These are phyloP conservation scores for Pitangus sulphuratus DNA, from an alignment of 2,797 vertebrate genomes.

Conservation along the genomic window DNA sequence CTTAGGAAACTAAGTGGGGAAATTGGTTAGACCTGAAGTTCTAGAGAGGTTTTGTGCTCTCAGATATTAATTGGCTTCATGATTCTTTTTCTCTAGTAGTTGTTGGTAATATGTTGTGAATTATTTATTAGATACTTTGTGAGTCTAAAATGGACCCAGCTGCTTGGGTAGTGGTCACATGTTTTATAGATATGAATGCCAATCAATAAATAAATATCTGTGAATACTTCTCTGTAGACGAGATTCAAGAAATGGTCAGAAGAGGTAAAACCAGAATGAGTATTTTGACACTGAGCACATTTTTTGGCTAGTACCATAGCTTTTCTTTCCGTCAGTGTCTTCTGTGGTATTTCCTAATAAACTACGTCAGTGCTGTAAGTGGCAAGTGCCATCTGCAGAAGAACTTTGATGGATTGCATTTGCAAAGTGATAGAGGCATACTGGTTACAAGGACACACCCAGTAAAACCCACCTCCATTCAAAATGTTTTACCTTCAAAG, in stretches of 20 bases:
- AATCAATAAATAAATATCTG: constrained; percentile 14
- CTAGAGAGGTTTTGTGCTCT: neutral
- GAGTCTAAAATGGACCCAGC: neutral
- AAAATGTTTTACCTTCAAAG: neutral
- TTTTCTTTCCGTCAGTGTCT: neutral
- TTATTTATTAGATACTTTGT: constrained; percentile 13
- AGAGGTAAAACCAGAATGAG: neutral
- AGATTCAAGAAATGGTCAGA: neutral
- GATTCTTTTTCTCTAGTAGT: constrained; percentile 17
- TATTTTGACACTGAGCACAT: neutral
- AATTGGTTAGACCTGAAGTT: neutral
- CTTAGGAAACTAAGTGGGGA: neutral
- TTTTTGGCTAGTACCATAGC: neutral
- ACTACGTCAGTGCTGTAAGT: neutral
- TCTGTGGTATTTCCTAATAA: neutral
- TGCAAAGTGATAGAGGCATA: neutral
- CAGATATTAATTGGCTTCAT: neutral
- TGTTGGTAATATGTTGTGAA: neutral
- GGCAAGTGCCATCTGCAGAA: neutral
- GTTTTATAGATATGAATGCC: constrained; percentile 5
- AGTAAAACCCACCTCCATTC: neutral
- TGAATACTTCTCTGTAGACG: neutral
- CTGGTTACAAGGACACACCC: neutral
- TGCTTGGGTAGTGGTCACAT: neutral
- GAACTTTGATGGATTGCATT: neutral